Conservation (phyloP, 2,888 invertebrate genomes). For the Lepeophtheirus nordmannii region DNA sequence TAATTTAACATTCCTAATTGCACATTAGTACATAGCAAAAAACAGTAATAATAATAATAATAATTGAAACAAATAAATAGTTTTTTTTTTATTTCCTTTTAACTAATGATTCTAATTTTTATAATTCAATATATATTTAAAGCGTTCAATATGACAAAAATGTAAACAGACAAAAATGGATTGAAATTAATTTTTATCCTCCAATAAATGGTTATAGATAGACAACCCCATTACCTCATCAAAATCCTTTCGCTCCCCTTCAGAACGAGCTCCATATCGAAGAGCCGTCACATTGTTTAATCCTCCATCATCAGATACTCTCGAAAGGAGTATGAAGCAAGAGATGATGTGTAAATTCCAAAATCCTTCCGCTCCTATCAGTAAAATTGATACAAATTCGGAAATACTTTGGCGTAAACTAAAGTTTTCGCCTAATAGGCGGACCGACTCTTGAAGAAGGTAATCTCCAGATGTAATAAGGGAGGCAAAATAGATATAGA, state of each 20-base stretch:
- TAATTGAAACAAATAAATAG: too few species aligned
- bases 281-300: background rate
- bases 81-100: too few species aligned
- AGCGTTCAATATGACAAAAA: background rate
- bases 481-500: background rate
- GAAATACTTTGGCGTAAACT: background rate
- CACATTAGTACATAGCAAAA: too few species aligned
- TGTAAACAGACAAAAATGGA: too few species aligned
- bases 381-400: background rate
- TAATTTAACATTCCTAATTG: too few species aligned
- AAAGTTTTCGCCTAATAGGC: background rate
- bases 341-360: slow-evolving; percentile 14
- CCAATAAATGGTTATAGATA: background rate
- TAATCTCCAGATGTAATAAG: background rate
- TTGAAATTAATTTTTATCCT: background rate
- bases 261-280: background rate
- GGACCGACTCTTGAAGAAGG: background rate
- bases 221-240: background rate
- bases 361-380: background rate
- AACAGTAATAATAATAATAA: too few species aligned
- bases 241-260: background rate
- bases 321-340: slow-evolving; percentile 11
- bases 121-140: background rate
- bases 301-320: background rate
- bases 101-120: too few species aligned